Conservation (phyloP, 2,113 vertebrate species). For the Myocastor coypus region DNA sequence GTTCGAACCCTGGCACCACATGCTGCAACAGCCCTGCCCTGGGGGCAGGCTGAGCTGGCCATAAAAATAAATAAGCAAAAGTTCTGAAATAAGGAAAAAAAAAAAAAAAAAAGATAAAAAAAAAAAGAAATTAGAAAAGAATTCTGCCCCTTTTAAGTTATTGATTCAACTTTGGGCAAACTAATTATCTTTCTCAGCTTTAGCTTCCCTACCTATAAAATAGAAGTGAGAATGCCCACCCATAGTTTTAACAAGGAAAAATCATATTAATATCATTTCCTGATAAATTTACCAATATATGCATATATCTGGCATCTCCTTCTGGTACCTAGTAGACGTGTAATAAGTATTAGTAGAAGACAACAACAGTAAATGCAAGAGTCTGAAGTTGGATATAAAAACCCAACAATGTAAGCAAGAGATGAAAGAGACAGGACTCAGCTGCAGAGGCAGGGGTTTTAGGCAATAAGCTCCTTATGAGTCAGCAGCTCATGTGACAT, state of each 20-base stretch:
- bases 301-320: background rate
- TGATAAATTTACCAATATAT: background rate
- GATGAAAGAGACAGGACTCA: constrained; percentile 15
- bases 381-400: constrained; percentile 56
- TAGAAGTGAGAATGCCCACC: constrained; percentile 25
- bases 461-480: background rate
- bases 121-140: constrained; percentile 63
- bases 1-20: too few relatives aligned
- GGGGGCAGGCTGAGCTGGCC: too few relatives aligned
- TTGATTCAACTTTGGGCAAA: constrained; percentile 18
- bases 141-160: constrained; percentile 48
- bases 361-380: background rate
- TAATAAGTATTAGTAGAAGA: constrained; percentile 12
- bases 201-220: constrained; percentile 33
- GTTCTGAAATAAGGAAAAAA: too few relatives aligned
- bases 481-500: background rate
- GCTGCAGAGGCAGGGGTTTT: background rate
- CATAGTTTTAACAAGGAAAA: constrained; percentile 33
- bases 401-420: background rate
- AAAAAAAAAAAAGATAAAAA: too few relatives aligned
- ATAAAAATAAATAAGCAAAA: too few relatives aligned
- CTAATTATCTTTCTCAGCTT: constrained; percentile 6
- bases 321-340: background rate
- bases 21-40: too few relatives aligned
- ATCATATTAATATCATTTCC: background rate